Percentiles rank a stretch among this genome's conserved stretches.
These are phyloP conservation scores for Netelia fuscicornis DNA, from an alignment of 2,888 invertebrate genomes.

Conservation along the genomic window DNA sequence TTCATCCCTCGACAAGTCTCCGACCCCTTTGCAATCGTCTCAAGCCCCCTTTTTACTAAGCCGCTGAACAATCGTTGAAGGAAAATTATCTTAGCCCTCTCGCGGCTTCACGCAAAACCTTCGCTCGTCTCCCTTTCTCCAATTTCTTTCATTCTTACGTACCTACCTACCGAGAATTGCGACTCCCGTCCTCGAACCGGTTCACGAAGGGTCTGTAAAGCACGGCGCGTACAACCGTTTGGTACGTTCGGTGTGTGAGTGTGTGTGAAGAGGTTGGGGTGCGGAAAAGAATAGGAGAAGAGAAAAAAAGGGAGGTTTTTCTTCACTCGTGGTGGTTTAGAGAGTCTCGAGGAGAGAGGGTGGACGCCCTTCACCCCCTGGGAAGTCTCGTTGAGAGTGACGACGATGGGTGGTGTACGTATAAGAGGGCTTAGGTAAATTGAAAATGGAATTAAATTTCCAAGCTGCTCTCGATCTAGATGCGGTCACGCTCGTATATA, in stretches of 20 bases:
- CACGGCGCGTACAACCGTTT: neutral
- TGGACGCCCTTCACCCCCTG: neutral
- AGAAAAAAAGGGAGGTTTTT: conserved; percentile 56
- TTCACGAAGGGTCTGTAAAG: neutral
- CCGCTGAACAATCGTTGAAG: neutral
- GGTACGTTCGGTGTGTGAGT: neutral
- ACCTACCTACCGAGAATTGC: neutral
- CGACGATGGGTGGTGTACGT: conserved; percentile 66
- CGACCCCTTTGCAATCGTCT: neutral
- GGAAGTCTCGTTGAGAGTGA: conserved; percentile 56
- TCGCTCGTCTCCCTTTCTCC: neutral
- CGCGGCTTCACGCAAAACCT: neutral
- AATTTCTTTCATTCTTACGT: neutral
- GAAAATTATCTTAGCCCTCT: neutral
- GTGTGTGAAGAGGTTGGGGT: neutral
- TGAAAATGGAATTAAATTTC: conserved; percentile 81
- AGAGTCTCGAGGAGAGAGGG: conserved; percentile 55
- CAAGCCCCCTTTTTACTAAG: neutral
- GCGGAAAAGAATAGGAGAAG: conserved; percentile 8
- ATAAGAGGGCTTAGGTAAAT: conserved; percentile 80
- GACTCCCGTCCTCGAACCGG: neutral
- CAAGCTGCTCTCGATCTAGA: conserved; percentile 51
- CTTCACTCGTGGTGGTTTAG: conserved; percentile 62
- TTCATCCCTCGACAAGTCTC: neutral
- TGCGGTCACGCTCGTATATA: conserved; percentile 38